A percentile compares a stretch with the other conserved stretches of the same genome.
Conservation (phyloP, 2,888 invertebrate species). For the Plagodis dolabraria region DNA sequence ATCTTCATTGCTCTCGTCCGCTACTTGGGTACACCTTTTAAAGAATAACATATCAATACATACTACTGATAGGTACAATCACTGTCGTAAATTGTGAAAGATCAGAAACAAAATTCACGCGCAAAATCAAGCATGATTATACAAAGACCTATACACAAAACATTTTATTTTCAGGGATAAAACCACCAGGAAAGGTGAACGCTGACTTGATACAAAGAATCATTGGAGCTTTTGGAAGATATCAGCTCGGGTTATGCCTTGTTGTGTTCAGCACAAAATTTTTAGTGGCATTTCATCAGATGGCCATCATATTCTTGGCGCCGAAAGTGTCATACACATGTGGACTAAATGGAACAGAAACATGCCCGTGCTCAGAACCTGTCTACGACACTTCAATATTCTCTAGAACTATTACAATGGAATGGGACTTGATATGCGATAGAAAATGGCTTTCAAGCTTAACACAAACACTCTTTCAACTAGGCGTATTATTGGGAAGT, state of each 20-base stretch:
- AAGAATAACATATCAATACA: too few species aligned
- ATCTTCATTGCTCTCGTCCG: too few species aligned
- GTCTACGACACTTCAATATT: conserved; percentile 87
- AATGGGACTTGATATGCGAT: conserved; percentile 91
- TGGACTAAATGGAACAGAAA: conserved; percentile 45
- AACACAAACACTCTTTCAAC: conserved; percentile 90
- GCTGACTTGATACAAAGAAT: conserved; percentile 67
- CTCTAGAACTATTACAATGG: conserved; percentile 88
- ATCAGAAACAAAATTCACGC: too few species aligned
- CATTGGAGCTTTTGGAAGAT: conserved; percentile 78
- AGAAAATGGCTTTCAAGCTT: conserved; percentile 87
- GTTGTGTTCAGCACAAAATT: conserved; percentile 57
- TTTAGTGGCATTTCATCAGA: conserved; percentile 63
- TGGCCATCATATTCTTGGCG: conserved; percentile 65
- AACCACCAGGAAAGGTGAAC: conserved; percentile 36
- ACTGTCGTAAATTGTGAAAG: too few species aligned
- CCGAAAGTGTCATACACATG: conserved; percentile 54
- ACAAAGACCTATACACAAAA: conserved; percentile 16
- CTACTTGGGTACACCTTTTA: too few species aligned
- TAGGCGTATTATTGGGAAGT: conserved; percentile 90
- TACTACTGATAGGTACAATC: too few species aligned
- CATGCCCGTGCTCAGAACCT: conserved; percentile 85
- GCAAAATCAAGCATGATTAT: neutral
- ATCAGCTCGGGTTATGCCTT: conserved; percentile 58
- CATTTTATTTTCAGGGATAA: conserved; percentile 37